phyloP scores from a whole-genome alignment of 2,888 invertebrate species.

The Ochropacha duplaris region DNA sequence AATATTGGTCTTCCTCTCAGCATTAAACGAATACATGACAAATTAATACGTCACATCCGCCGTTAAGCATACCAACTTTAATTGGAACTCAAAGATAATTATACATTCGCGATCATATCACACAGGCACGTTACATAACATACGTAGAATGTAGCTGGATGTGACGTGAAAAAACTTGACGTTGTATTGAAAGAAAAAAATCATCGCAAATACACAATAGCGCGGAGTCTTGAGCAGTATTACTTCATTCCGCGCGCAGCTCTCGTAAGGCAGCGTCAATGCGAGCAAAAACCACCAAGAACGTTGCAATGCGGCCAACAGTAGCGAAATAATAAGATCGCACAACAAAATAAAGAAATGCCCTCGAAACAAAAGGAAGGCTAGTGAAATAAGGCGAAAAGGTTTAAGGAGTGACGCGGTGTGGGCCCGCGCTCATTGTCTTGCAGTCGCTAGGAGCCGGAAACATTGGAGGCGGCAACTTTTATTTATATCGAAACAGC shows the following conservation, averaged over 20 bases:
- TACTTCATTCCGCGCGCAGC: constrained; percentile 77
- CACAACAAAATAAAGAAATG: constrained; percentile 81
- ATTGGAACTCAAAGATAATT: constrained; percentile 48
- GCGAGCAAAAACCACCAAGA: constrained; percentile 72
- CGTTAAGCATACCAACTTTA: constrained; percentile 53
- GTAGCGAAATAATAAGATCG: constrained; percentile 83
- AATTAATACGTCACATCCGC: constrained; percentile 41
- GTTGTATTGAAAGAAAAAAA: constrained; percentile 60
- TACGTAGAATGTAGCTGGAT: constrained; percentile 50
- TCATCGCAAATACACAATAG: constrained; percentile 75
- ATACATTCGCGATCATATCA: constrained; percentile 52
- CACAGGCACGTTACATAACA: constrained; percentile 57
- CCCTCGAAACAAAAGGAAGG: constrained; percentile 78
- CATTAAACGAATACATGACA: constrained; percentile 22
- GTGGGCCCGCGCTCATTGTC: constrained; percentile 77
- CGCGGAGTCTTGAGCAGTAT: constrained; percentile 69
- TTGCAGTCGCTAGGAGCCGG: constrained; percentile 28
- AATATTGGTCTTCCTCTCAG: neutral
- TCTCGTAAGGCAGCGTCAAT: constrained; percentile 46
- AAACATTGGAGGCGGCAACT: constrained; percentile 48
- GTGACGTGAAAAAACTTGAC: constrained; percentile 56
- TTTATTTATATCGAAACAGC: neutral
- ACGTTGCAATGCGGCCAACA: constrained; percentile 74
- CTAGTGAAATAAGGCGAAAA: constrained; percentile 80
- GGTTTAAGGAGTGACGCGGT: constrained; percentile 79